These are phyloP conservation scores for Perca flavescens DNA, from an alignment of 2,113 vertebrate genomes.

Conservation along the genomic window DNA sequence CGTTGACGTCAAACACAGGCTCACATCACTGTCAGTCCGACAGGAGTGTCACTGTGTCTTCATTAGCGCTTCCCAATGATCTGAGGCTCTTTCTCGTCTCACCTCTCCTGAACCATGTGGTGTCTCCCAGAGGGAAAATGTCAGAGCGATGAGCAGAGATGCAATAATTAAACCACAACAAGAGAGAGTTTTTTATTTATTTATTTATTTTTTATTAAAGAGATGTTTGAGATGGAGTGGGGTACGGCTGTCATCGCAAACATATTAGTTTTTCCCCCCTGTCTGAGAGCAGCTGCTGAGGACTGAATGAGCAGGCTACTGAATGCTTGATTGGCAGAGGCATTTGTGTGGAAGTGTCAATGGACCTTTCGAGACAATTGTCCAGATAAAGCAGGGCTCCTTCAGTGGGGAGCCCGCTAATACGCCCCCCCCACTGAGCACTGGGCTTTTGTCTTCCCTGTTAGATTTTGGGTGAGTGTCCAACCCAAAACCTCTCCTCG, in stretches of 20 bases:
- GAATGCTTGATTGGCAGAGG: conserved; percentile 80
- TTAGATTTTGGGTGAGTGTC: conserved; percentile 54
- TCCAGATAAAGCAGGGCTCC: conserved; percentile 68
- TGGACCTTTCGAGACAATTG: conserved; percentile 74
- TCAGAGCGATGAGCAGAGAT: conserved; percentile 19
- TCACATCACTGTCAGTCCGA: conserved; percentile 23
- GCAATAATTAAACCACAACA: conserved; percentile 51
- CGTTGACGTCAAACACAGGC: not conserved
- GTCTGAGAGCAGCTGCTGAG: conserved; percentile 74
- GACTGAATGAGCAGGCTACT: conserved; percentile 63
- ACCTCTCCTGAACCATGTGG: conserved; percentile 22
- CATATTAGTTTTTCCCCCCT: conserved; percentile 53
- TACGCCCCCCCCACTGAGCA: conserved; percentile 23
- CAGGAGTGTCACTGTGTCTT: conserved; percentile 38
- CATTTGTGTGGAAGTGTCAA: conserved; percentile 72
- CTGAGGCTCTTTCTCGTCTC: conserved; percentile 10
- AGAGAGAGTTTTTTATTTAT: not conserved
- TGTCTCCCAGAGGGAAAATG: conserved; percentile 41
- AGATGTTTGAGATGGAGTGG: conserved; percentile 26
- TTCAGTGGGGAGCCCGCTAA: conserved; percentile 55
- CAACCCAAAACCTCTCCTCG: conserved; percentile 32
- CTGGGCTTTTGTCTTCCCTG: conserved; percentile 59
- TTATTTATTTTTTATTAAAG: conserved; percentile 21
- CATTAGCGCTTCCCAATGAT: conserved; percentile 35
- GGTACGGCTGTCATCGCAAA: conserved; percentile 57